phyloP scores from a whole-genome alignment of 2,888 invertebrate genomes.

The Megalurothrips usitatus region DNA sequence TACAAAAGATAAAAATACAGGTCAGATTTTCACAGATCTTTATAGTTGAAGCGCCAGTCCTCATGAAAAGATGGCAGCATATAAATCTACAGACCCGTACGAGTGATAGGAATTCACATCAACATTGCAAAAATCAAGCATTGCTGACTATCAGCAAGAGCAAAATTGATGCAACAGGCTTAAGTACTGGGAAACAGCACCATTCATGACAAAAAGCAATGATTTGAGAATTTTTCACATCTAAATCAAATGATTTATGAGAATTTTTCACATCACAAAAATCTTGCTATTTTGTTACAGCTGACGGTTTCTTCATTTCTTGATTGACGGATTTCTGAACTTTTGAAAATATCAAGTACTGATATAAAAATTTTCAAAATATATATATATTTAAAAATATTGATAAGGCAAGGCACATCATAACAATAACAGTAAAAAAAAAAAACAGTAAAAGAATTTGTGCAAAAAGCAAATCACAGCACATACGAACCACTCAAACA shows the following conservation, averaged over 20 bases:
- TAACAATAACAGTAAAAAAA: slow-evolving; percentile 19
- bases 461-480: slow-evolving; percentile 15
- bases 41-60: neutral
- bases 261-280: neutral
- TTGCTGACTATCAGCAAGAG: no score
- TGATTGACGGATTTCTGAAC: no score
- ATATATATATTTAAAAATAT: neutral
- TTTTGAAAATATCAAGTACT: neutral
- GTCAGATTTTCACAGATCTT: neutral
- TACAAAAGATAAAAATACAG: neutral
- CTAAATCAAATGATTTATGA: no score
- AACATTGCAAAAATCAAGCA: neutral
- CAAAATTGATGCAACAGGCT: neutral
- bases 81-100: neutral
- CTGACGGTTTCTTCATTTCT: neutral
- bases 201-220: neutral
- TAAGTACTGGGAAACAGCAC: slow-evolving; percentile 20
- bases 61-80: neutral
- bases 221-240: neutral
- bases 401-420: neutral
- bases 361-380: neutral
- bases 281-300: neutral
- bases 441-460: slow-evolving; percentile 7
- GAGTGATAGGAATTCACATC: neutral
- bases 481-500: neutral